Conservation (phyloP, 2,797 vertebrate species). For the Silurus aristotelis region DNA sequence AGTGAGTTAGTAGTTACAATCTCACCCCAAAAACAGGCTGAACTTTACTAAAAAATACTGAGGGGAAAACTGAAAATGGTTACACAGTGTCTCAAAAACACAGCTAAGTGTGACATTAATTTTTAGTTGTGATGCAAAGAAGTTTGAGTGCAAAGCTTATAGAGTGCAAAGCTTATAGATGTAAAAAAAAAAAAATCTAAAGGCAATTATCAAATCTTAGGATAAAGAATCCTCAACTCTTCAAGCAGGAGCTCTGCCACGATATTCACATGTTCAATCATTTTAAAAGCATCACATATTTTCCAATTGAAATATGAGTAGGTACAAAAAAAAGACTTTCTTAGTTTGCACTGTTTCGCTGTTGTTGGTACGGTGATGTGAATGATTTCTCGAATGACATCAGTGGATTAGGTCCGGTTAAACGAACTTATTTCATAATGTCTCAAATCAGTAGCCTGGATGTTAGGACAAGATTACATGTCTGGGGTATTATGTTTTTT, state of each 20-base stretch:
- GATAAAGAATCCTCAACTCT: background rate
- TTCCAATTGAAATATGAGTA: background rate
- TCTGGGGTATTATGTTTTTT: background rate
- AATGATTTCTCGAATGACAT: background rate
- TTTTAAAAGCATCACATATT: no score
- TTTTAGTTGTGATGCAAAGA: background rate
- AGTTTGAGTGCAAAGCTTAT: background rate
- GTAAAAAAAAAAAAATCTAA: background rate
- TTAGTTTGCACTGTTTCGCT: background rate
- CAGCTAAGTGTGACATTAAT: background rate
- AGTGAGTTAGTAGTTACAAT: background rate
- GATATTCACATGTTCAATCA: background rate
- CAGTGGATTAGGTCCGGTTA: background rate
- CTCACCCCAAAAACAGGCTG: background rate
- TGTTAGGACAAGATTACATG: background rate
- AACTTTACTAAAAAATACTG: background rate
- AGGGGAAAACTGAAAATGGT: background rate
- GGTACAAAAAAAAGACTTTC: background rate
- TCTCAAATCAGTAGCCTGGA: background rate
- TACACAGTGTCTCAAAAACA: background rate
- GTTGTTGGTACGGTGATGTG: constrained; percentile 3
- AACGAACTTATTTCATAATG: constrained; percentile 4
- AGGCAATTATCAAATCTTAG: background rate
- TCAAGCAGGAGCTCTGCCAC: background rate
- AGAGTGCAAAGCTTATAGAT: no score